phyloP scores from a whole-genome alignment of 2,113 vertebrate genomes.

The Thalassarche chlororhynchos region DNA sequence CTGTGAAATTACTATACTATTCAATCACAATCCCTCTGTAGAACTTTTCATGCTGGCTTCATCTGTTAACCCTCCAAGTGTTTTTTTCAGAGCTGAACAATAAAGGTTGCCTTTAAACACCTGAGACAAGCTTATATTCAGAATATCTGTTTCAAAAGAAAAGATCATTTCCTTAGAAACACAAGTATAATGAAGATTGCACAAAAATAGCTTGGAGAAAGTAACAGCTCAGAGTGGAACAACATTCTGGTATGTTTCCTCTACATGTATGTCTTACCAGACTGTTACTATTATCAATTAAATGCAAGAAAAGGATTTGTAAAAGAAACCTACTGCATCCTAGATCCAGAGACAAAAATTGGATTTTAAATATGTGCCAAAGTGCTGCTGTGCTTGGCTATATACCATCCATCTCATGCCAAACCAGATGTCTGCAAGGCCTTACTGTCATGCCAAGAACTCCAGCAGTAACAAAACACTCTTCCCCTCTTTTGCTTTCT shows the following conservation, averaged over 20 bases:
- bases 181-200: not conserved
- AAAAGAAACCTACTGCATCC: not conserved
- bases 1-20: not conserved
- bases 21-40: not conserved
- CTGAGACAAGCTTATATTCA: not conserved
- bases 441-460: not conserved
- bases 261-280: not conserved
- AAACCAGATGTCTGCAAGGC: not conserved
- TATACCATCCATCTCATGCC: not conserved
- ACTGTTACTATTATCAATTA: not conserved
- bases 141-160: not conserved
- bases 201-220: not conserved
- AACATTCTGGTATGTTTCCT: not conserved
- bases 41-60: not conserved
- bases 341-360: not conserved
- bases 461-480: not conserved
- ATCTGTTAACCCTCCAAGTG: not conserved
- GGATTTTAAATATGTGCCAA: not conserved
- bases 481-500: not conserved
- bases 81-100: not conserved
- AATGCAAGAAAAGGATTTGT: not conserved
- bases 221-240: not conserved
- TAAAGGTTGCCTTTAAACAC: not conserved
- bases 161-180: not conserved
- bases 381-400: not conserved